These are phyloP conservation scores for Acrobasis suavella DNA, from an alignment of 2,888 invertebrate species.

Conservation along the genomic window DNA sequence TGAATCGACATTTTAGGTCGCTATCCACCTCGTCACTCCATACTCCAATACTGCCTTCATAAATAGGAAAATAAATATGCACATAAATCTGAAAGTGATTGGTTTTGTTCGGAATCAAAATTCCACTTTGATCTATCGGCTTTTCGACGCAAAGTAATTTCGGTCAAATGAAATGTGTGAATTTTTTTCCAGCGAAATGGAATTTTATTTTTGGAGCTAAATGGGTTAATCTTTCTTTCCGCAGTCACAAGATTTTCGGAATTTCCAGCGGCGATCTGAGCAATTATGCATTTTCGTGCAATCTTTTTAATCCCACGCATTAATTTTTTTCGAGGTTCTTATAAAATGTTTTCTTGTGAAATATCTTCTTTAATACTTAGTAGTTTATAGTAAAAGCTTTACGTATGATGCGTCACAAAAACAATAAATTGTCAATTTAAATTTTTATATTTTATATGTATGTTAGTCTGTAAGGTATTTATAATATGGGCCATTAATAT, in stretches of 20 bases:
- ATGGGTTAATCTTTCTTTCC: slow-evolving; percentile 5
- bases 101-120: slow-evolving; percentile 8
- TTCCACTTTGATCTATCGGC: slow-evolving; percentile 11
- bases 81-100: slow-evolving; percentile 11
- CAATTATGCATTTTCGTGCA: neutral
- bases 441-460: no score
- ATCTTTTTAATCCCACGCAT: neutral
- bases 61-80: slow-evolving; percentile 16
- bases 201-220: slow-evolving; percentile 2
- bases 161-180: slow-evolving; percentile 15
- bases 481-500: no score
- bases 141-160: slow-evolving; percentile 11
- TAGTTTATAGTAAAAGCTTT: no score
- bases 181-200: neutral
- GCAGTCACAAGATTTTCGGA: neutral
- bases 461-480: no score
- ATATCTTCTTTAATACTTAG: no score
- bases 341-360: neutral
- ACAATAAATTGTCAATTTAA: no score
- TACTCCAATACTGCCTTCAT: neutral
- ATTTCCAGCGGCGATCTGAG: neutral
- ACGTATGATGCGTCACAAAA: no score
- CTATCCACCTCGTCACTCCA: no score
- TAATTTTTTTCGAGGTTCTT: neutral
- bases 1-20: no score